Percentiles rank a stretch among this genome's conserved stretches.
Evolutionary conservation across 2,113 vertebrate species (phyloP).

Genomic region (Pitta sordida): DNA sequence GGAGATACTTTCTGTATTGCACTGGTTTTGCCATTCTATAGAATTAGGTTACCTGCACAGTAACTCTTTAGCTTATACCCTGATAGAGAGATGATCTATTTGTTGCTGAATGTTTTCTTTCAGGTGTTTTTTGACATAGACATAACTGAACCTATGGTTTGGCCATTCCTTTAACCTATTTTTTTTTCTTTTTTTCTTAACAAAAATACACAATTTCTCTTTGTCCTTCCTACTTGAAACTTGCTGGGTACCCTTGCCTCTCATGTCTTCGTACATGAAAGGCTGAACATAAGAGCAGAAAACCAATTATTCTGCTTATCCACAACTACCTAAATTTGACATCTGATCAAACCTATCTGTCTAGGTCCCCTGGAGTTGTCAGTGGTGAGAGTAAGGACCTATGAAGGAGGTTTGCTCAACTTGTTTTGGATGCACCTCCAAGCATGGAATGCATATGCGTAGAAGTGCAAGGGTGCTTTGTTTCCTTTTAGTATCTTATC

Average conservation of each 20-base stretch:
- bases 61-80: neutral
- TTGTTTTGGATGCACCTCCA: neutral
- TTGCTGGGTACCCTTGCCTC: neutral
- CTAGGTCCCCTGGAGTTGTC: neutral
- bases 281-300: neutral
- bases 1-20: neutral
- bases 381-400: neutral
- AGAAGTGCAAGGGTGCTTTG: neutral
- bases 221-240: neutral
- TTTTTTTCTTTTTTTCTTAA: accelerated
- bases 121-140: neutral
- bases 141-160: neutral
- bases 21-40: neutral
- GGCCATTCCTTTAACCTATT: neutral
- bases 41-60: neutral
- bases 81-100: neutral
- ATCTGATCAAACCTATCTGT: neutral
- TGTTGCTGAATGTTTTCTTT: neutral
- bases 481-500: neutral
- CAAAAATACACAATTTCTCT: neutral
- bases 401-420: neutral
- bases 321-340: neutral
- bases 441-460: neutral
- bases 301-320: neutral
- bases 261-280: neutral